phyloP scores from a whole-genome alignment of 2,888 invertebrate genomes.

The Trichacis sp. region DNA sequence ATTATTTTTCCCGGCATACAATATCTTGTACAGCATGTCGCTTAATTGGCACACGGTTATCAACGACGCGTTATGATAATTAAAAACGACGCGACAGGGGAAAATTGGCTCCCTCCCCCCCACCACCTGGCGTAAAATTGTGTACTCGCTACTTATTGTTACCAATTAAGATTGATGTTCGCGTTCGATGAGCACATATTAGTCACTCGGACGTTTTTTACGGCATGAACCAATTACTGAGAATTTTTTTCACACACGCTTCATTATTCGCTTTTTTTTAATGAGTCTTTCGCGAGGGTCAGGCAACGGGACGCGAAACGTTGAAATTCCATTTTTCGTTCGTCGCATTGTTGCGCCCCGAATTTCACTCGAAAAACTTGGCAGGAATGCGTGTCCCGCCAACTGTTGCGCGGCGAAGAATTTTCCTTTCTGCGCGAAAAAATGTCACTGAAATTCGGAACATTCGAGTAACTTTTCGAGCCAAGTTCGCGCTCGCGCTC shows the following conservation, averaged over 20 bases:
- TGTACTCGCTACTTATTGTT: neutral
- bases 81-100: too few relatives aligned
- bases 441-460: too few relatives aligned
- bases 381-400: neutral
- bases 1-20: neutral
- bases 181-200: too few relatives aligned
- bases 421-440: too few relatives aligned
- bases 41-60: neutral
- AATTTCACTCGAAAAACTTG: neutral
- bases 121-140: too few relatives aligned
- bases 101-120: too few relatives aligned
- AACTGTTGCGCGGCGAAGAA: neutral
- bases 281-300: neutral
- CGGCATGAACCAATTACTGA: neutral
- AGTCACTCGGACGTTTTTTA: neutral
- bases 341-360: neutral
- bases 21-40: neutral
- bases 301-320: too few relatives aligned
- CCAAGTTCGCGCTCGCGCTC: too few relatives aligned
- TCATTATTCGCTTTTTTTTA: neutral
- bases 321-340: too few relatives aligned
- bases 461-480: too few relatives aligned
- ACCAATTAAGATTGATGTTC: neutral
- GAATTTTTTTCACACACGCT: neutral
- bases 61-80: too few relatives aligned